A percentile compares a stretch with the other conserved stretches of the same genome.
These are phyloP conservation scores for Timandra comae DNA, from an alignment of 2,888 invertebrate genomes.

Conservation along the genomic window DNA sequence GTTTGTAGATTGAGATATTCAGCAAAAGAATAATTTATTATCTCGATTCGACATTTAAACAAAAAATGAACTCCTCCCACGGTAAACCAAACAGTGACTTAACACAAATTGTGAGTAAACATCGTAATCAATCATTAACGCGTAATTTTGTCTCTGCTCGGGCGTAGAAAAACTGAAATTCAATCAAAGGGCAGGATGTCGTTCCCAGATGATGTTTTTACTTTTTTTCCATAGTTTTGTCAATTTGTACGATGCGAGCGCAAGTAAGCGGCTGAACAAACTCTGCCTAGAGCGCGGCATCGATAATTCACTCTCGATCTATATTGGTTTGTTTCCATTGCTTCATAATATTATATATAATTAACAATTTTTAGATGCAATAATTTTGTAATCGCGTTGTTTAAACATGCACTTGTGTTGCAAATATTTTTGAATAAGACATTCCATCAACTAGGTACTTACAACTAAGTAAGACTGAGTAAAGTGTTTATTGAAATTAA, in stretches of 20 bases:
- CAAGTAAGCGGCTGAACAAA: slow-evolving; percentile 60
- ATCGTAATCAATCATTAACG: slow-evolving; percentile 67
- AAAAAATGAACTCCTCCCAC: slow-evolving; percentile 25
- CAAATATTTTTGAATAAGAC: too few species aligned
- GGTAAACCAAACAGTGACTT: slow-evolving; percentile 49
- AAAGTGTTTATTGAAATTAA: too few species aligned
- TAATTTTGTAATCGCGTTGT: too few species aligned
- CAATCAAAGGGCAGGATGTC: slow-evolving; percentile 61
- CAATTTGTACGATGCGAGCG: slow-evolving; percentile 23
- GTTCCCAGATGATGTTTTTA: slow-evolving; percentile 45
- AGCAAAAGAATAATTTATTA: background rate
- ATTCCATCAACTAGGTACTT: too few species aligned
- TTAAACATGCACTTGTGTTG: too few species aligned
- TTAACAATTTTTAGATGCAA: background rate
- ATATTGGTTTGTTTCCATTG: slow-evolving; percentile 51
- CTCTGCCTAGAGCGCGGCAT: slow-evolving; percentile 61
- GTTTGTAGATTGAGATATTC: background rate
- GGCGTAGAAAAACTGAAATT: slow-evolving; percentile 48
- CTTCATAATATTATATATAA: slow-evolving; percentile 1
- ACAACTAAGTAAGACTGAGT: too few species aligned
- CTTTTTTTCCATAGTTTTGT: slow-evolving; percentile 42
- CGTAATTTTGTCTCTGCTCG: slow-evolving; percentile 44
- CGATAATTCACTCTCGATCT: slow-evolving; percentile 68
- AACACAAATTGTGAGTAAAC: slow-evolving; percentile 60
- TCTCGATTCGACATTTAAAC: background rate